Evolutionary conservation across 2,113 vertebrate species (phyloP).

Genomic region (Oriolus oriolus): DNA sequence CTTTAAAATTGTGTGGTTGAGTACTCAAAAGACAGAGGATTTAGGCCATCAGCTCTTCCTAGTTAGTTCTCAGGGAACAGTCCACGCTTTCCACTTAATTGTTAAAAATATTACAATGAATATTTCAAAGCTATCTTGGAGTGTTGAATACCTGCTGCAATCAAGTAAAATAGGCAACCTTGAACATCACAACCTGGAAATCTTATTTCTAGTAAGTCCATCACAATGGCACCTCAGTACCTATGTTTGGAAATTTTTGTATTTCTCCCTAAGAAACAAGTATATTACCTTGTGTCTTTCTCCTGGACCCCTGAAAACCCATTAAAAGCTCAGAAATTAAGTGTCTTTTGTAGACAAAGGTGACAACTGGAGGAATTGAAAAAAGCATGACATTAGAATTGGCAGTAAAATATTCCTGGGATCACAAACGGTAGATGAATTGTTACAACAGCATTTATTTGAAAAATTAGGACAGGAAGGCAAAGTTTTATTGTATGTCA

Average conservation of each 20-base stretch:
- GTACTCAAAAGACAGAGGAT: not conserved
- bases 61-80: not conserved
- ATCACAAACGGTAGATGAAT: not conserved
- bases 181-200: not conserved
- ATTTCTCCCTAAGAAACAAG: not conserved
- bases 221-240: not conserved
- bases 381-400: not conserved
- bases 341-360: not conserved
- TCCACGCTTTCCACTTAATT: not conserved
- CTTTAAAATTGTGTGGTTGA: not conserved
- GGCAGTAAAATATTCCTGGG: not conserved
- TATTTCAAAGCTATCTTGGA: conserved; percentile 13
- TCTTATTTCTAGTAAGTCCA: not conserved
- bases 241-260: not conserved
- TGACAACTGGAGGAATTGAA: not conserved
- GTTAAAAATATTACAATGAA: not conserved
- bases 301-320: not conserved
- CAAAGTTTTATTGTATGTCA: not conserved
- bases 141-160: not conserved
- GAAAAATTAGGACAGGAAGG: not conserved
- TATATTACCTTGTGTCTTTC: not conserved
- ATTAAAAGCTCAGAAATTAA: not conserved
- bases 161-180: not conserved
- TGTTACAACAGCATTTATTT: not conserved
- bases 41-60: not conserved